Percentiles rank a stretch among this genome's conserved stretches.
These are phyloP conservation scores for Papilio glaucus DNA, from an alignment of 1,140 invertebrate species.

Conservation along the genomic window DNA sequence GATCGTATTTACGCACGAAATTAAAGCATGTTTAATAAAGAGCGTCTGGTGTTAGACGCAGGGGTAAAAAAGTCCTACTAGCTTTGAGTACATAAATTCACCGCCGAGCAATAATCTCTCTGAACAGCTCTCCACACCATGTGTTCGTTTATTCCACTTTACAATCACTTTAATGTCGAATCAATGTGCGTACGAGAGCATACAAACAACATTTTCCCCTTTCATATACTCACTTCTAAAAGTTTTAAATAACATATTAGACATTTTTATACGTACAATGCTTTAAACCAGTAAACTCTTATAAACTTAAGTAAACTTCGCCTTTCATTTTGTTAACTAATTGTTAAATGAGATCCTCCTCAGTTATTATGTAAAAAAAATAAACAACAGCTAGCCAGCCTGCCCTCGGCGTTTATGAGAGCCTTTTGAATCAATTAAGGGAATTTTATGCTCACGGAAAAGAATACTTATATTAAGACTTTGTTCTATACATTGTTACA, in stretches of 20 bases:
- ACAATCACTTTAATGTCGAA: slow-evolving; percentile 35
- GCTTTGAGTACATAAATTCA: slow-evolving; percentile 33
- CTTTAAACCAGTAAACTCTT: slow-evolving; percentile 8
- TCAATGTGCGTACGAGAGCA: slow-evolving; percentile 26
- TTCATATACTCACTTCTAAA: slow-evolving; percentile 14
- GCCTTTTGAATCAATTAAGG: slow-evolving; percentile 29
- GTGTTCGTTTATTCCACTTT: slow-evolving; percentile 35
- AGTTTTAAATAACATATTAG: slow-evolving; percentile 3
- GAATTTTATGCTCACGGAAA: slow-evolving; percentile 22
- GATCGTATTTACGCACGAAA: neutral
- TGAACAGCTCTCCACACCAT: slow-evolving; percentile 28
- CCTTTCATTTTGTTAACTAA: slow-evolving; percentile 22
- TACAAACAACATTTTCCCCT: slow-evolving; percentile 9
- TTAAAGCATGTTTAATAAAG: slow-evolving; percentile 30
- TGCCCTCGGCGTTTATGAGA: slow-evolving; percentile 10
- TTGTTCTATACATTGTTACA: neutral
- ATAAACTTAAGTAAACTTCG: neutral
- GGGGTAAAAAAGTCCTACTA: slow-evolving; percentile 25
- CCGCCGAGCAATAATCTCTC: slow-evolving; percentile 27
- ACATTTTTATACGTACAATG: neutral
- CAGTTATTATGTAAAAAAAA: slow-evolving; percentile 14
- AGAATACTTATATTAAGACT: slow-evolving; percentile 16
- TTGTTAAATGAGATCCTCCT: slow-evolving; percentile 16
- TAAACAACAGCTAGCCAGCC: slow-evolving; percentile 15
- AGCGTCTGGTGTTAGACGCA: slow-evolving; percentile 17